Evolutionary conservation across 2,888 invertebrate species (phyloP).

Genomic region (Trisateles emortualis): DNA sequence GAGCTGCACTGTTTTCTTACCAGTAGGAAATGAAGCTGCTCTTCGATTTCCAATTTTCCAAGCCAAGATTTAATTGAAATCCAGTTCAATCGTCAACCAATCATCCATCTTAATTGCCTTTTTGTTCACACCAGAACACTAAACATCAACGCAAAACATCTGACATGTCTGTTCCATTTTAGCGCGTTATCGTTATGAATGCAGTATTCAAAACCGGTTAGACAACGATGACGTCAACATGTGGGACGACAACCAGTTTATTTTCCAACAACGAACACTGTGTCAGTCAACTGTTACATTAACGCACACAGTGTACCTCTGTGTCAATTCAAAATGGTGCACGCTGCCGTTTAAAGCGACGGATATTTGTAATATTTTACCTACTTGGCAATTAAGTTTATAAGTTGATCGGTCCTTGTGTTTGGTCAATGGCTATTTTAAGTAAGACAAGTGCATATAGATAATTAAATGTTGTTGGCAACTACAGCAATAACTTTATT

Average conservation of each 20-base stretch:
- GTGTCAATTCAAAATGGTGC: constrained; percentile 19
- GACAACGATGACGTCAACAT: constrained; percentile 58
- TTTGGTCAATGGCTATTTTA: constrained; percentile 13
- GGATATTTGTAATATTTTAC: constrained; percentile 30
- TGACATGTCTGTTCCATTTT: constrained; percentile 26
- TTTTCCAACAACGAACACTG: constrained; percentile 41
- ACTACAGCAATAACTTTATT: no score
- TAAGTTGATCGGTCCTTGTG: constrained; percentile 3
- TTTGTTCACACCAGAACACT: neutral
- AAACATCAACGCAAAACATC: constrained; percentile 11
- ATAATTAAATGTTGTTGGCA: no score
- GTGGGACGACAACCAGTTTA: constrained; percentile 46
- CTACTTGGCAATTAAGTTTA: constrained; percentile 15
- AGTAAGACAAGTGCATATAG: constrained; percentile 29
- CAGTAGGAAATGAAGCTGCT: no score
- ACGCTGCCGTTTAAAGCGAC: constrained; percentile 8
- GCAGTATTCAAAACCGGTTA: constrained; percentile 58
- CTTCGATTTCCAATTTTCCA: no score
- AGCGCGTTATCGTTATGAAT: constrained; percentile 33
- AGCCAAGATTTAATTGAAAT: no score
- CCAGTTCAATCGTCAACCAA: neutral
- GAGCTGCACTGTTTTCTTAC: no score
- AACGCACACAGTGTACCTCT: constrained; percentile 15
- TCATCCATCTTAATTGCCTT: neutral
- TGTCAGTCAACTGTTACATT: constrained; percentile 23